These are phyloP conservation scores for Tichodroma muraria DNA, from an alignment of 2,113 vertebrate species.

Conservation along the genomic window DNA sequence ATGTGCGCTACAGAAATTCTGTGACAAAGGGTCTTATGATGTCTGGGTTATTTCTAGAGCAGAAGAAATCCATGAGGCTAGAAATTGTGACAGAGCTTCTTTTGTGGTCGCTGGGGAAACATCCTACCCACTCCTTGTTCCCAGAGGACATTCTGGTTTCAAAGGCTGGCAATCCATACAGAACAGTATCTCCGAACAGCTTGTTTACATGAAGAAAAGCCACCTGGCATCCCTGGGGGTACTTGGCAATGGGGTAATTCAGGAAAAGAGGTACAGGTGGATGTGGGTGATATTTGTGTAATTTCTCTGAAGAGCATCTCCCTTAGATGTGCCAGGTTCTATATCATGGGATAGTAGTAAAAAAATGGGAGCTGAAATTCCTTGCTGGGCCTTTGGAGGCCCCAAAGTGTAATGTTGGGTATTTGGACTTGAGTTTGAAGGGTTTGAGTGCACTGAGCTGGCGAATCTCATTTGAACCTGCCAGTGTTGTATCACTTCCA, in stretches of 20 bases:
- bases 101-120: background rate
- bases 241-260: background rate
- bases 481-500: background rate
- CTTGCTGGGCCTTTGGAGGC: background rate
- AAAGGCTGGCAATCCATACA: background rate
- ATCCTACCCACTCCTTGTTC: background rate
- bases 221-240: background rate
- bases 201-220: background rate
- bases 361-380: background rate
- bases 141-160: background rate
- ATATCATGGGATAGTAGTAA: background rate
- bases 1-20: background rate
- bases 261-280: background rate
- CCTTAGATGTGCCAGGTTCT: background rate
- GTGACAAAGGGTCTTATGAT: background rate
- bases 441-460: background rate
- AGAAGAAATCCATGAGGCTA: background rate
- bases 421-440: background rate
- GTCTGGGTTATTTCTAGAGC: background rate
- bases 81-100: background rate
- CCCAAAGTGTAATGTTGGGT: background rate
- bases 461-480: background rate
- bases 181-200: background rate
- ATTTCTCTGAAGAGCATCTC: background rate
- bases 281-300: background rate